These are phyloP conservation scores for Diglossa cyanea DNA, from an alignment of 2,797 vertebrate species.

Conservation along the genomic window DNA sequence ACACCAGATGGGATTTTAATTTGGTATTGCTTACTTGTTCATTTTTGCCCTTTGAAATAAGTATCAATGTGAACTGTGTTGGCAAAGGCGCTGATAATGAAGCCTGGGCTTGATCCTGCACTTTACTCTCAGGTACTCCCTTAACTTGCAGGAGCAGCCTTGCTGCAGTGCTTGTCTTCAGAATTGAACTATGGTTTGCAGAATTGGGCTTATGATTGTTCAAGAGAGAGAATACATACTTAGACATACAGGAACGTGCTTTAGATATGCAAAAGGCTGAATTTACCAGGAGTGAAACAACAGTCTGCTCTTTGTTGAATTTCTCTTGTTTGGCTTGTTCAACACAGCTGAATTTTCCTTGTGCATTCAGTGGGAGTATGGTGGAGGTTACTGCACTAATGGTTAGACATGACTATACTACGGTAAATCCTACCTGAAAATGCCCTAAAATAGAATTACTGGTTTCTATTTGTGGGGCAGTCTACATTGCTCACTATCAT, in stretches of 20 bases:
- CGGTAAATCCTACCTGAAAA: background rate
- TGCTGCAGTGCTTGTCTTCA: background rate
- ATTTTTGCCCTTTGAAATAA: constrained; percentile 57
- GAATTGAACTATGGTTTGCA: background rate
- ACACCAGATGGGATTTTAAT: constrained; percentile 67
- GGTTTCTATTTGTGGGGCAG: background rate
- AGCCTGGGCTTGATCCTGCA: background rate
- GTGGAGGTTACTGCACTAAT: background rate
- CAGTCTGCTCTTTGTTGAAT: background rate
- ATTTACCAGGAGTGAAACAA: background rate
- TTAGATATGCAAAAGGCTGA: background rate
- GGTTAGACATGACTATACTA: background rate
- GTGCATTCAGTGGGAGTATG: background rate
- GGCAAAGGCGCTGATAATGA: constrained; percentile 15
- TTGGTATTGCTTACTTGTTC: constrained; percentile 56
- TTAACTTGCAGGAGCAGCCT: background rate
- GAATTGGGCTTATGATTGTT: background rate
- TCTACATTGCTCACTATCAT: background rate
- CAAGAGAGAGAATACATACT: background rate
- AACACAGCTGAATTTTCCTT: background rate
- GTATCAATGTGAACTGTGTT: constrained; percentile 18
- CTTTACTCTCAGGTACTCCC: background rate
- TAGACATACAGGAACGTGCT: background rate
- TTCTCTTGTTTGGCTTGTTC: background rate
- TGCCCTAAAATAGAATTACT: background rate